A percentile compares a stretch with the other conserved stretches of the same genome.
Conservation (phyloP, 2,888 invertebrate genomes). For the Drosophila greeni region DNA sequence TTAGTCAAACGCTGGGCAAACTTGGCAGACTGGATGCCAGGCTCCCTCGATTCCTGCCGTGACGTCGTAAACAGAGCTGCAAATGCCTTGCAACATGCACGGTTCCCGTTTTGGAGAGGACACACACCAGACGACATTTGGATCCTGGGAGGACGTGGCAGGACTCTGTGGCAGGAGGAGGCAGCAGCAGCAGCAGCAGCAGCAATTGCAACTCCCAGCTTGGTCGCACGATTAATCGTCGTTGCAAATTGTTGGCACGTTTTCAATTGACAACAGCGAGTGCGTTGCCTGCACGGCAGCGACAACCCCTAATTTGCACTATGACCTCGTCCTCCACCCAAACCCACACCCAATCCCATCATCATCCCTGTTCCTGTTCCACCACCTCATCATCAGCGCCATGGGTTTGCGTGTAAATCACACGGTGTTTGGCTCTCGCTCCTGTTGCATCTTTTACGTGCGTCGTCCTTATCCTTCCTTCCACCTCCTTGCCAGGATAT, state of each 20-base stretch:
- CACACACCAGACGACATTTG: slow-evolving; percentile 24
- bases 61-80: slow-evolving; percentile 67
- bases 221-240: slow-evolving; percentile 76
- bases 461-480: slow-evolving; percentile 41
- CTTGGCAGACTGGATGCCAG: slow-evolving; percentile 33
- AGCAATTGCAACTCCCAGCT: slow-evolving; percentile 53
- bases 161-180: not conserved
- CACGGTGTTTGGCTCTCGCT: slow-evolving; percentile 70
- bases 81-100: slow-evolving; percentile 67
- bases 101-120: slow-evolving; percentile 23
- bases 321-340: slow-evolving; percentile 24
- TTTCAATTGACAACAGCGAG: slow-evolving; percentile 76
- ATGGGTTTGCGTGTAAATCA: slow-evolving; percentile 67
- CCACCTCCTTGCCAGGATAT: not conserved
- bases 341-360: not conserved
- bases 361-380: not conserved
- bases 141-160: slow-evolving; percentile 19
- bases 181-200: not conserved
- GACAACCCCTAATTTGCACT: slow-evolving; percentile 70
- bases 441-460: slow-evolving; percentile 74
- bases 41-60: slow-evolving; percentile 32
- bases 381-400: slow-evolving; percentile 11
- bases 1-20: slow-evolving; percentile 54
- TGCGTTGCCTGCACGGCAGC: slow-evolving; percentile 37
- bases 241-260: slow-evolving; percentile 79